Evolutionary conservation across 92 coral and sea anemone genomes (phyloP).

Genomic region (Meandrina meandrites): DNA sequence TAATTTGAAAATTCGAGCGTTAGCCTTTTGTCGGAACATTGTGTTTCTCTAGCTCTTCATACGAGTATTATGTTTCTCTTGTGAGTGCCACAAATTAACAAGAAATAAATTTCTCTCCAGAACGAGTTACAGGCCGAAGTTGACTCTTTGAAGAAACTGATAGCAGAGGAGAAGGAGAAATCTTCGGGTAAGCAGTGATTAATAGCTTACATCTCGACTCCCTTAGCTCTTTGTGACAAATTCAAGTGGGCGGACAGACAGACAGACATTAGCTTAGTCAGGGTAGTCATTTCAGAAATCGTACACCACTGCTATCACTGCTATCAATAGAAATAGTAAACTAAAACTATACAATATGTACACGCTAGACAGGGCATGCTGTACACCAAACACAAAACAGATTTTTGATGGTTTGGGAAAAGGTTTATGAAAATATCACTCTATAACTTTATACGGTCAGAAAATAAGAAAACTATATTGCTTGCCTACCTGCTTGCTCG

Average conservation of each 20-base stretch:
- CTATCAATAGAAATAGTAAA: too few relatives aligned
- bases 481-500: not conserved
- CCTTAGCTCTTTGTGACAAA: not conserved
- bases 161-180: conserved; percentile 29
- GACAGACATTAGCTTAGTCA: too few relatives aligned
- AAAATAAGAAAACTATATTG: too few relatives aligned
- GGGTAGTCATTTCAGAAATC: too few relatives aligned
- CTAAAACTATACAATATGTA: too few relatives aligned
- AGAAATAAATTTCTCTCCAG: not conserved
- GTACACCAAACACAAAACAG: not conserved
- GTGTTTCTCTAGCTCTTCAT: not conserved
- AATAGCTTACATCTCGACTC: not conserved
- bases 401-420: too few relatives aligned
- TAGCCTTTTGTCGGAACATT: too few relatives aligned
- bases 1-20: too few relatives aligned
- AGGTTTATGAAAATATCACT: not conserved
- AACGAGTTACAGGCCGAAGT: conserved; percentile 38
- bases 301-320: too few relatives aligned
- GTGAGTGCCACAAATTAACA: not conserved
- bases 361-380: too few relatives aligned
- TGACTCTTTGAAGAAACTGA: conserved; percentile 12
- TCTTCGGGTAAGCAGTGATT: not conserved
- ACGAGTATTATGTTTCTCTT: not conserved
- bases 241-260: too few relatives aligned
- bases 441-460: not conserved